Base-by-base conservation (phyloP, 2,888 invertebrate species). In the Eugnorisma glareosa region DNA sequence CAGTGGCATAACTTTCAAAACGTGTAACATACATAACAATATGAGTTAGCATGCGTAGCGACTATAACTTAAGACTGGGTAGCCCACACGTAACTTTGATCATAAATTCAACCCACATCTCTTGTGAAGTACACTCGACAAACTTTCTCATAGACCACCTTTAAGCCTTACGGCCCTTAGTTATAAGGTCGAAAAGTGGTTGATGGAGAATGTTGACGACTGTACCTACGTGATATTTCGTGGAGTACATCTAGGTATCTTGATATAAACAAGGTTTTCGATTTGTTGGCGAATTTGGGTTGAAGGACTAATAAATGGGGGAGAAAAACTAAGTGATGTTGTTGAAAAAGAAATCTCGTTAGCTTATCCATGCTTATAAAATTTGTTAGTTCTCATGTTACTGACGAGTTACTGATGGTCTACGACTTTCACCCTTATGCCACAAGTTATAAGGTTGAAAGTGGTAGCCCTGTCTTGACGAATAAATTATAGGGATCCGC, bases 101-200 rank as follows among this genome's bases (percentile, higher is more conserved):
- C 79, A 86, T 86, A 87, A 87, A 87, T 87, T 87, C 88, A 24
- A 63, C 76, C 79, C 77, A 81, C 81, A 82, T 85, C 83, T 78
- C 66, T 31, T 40, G 21, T 77, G 40, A 18, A 24, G 64, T 74
- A 54, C 72, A 63, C 18, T 75, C 76, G 40, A 63, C 18, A 51
- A 43, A 35, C 18, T 43, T 24, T 21, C 18, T 21, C n/a, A 28
- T 28, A 21, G 13, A 74, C 31, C 57, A 31, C 35, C 48, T 63
- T 51, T 40, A 31, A 63, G 31, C n/a, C 75, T 35, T 63, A 75
- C 13, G 1, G 15, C 45, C 21, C 13, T 13, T 28, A 28, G n/a
- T 21, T 5, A 24, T 40, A 76, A 51, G 51, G 63, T 76, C 51
- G 43, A 63, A 75, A 67, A 63, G 2, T 76, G n/a, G 10, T 48